Evolutionary conservation across 2,797 vertebrate genomes (phyloP).

Genomic region (Microctenopoma steveboyesi): DNA sequence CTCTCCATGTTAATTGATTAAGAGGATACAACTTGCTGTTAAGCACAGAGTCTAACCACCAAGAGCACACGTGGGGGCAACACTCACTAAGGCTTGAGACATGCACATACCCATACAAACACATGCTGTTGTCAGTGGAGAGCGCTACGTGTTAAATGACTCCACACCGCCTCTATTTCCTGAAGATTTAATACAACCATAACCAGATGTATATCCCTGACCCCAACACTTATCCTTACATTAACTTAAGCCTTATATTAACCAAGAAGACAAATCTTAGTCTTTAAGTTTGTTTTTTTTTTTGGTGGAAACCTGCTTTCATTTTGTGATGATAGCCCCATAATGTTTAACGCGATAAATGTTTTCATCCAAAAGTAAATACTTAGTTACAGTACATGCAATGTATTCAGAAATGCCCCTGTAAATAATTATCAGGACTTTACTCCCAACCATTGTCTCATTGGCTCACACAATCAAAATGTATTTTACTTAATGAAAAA

Average conservation of each 20-base stretch:
- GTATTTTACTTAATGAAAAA: background rate
- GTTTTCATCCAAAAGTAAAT: background rate
- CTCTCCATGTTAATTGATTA: slow-evolving; percentile 65
- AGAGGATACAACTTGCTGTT: slow-evolving; percentile 70
- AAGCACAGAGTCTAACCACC: slow-evolving; percentile 50
- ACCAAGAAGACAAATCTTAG: slow-evolving; percentile 1
- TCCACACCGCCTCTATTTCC: background rate
- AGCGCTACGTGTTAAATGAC: background rate
- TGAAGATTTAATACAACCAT: background rate
- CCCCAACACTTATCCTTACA: background rate
- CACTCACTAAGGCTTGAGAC: slow-evolving; percentile 4
- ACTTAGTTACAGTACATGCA: too few relatives aligned
- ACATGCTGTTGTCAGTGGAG: slow-evolving; percentile 8
- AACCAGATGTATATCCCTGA: background rate
- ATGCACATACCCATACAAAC: slow-evolving; percentile 6
- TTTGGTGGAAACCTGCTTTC: background rate
- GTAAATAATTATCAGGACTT: background rate
- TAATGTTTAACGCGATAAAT: background rate
- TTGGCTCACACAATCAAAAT: background rate
- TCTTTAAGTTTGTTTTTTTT: background rate
- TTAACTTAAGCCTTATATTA: slow-evolving; percentile 1
- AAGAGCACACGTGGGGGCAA: slow-evolving; percentile 19
- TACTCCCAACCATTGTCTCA: background rate
- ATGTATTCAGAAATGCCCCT: background rate
- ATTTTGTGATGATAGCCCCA: background rate